Evolutionary conservation across 2,113 vertebrate genomes (phyloP).

Genomic region (Melierax canorus): DNA sequence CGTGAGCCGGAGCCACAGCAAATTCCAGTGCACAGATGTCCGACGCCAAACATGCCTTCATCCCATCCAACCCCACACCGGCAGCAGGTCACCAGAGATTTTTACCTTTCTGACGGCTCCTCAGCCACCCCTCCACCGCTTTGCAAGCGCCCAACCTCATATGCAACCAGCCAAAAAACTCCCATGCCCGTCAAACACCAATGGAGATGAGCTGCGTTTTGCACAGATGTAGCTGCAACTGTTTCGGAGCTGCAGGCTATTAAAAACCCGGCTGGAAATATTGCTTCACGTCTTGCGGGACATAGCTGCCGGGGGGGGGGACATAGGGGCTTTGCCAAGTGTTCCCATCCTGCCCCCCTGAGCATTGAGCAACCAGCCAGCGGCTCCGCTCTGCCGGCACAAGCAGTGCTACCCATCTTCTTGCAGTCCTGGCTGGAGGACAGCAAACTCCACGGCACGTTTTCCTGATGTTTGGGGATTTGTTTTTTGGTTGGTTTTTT

Average conservation of each 20-base stretch:
- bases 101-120: not conserved
- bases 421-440: not conserved
- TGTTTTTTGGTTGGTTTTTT: too few relatives aligned
- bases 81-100: not conserved
- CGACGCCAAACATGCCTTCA: not conserved
- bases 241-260: not conserved
- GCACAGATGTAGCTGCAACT: not conserved
- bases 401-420: not conserved
- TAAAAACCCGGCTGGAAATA: not conserved
- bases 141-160: not conserved
- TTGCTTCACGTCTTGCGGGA: not conserved
- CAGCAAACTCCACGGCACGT: rapidly evolving
- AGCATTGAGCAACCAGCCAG: not conserved
- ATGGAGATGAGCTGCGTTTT: not conserved
- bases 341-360: not conserved
- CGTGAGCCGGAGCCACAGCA: rapidly evolving
- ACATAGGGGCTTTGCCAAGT: not conserved
- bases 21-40: not conserved
- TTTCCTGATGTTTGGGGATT: not conserved
- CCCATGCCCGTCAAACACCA: rapidly evolving
- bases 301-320: not conserved
- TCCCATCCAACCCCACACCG: not conserved
- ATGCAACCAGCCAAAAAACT: not conserved
- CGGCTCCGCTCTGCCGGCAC: not conserved
- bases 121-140: not conserved